Evolutionary conservation across 1,140 invertebrate species (phyloP).

Genomic region (Drosophila simulans): DNA sequence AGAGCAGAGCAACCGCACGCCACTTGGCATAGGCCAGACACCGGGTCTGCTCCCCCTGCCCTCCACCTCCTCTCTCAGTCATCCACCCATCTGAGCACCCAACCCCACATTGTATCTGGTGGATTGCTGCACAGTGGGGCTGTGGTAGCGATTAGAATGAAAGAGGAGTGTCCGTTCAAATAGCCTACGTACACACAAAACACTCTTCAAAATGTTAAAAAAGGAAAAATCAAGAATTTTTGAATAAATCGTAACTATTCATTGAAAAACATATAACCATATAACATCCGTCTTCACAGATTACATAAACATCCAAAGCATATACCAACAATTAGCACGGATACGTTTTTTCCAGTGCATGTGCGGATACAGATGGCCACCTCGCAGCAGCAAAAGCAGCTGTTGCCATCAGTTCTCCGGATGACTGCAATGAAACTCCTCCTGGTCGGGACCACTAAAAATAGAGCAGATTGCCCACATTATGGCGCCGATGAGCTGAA

Average conservation of each 20-base stretch:
- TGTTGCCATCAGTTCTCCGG: constrained; percentile 41
- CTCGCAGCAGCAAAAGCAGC: constrained; percentile 25
- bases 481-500: constrained; percentile 57
- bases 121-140: constrained; percentile 26
- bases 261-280: neutral
- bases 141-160: constrained; percentile 31
- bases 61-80: neutral
- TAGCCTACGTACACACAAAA: constrained; percentile 14
- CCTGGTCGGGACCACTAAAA: constrained; percentile 62
- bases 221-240: neutral
- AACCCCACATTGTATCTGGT: constrained; percentile 13
- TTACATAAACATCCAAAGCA: too few species aligned
- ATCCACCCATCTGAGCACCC: neutral
- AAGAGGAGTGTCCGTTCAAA: constrained; percentile 7
- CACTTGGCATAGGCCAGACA: constrained; percentile 22
- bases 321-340: neutral
- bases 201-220: neutral
- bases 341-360: constrained; percentile 1
- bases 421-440: constrained; percentile 39
- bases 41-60: constrained; percentile 1
- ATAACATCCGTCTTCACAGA: too few species aligned
- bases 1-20: constrained; percentile 1
- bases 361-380: neutral
- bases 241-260: too few species aligned
- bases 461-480: constrained; percentile 81